Percentiles rank a stretch among this genome's conserved stretches.
Conservation (phyloP, 2,797 vertebrate genomes). For the Notolabrus celidotus region DNA sequence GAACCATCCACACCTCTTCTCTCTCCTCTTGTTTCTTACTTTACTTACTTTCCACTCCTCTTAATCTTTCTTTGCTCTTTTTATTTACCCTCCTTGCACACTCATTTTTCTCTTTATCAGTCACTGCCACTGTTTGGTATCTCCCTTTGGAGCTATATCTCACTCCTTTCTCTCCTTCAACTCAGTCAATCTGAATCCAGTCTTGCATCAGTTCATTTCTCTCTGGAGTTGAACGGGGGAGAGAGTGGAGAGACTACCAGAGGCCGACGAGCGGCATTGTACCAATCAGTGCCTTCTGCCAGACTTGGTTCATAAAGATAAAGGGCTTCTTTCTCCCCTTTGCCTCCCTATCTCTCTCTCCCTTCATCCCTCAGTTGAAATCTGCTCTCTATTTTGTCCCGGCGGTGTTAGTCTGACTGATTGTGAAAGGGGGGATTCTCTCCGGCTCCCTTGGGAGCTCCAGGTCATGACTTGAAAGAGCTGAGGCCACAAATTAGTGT, state of each 20-base stretch:
- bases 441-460: conserved; percentile 33
- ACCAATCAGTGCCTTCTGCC: conserved; percentile 76
- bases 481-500: conserved; percentile 57
- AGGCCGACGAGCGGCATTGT: conserved; percentile 54
- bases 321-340: conserved; percentile 62
- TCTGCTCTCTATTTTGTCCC: conserved; percentile 52
- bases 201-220: conserved; percentile 78
- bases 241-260: conserved; percentile 53
- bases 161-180: conserved; percentile 49
- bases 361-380: conserved; percentile 43
- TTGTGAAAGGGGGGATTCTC: conserved; percentile 56
- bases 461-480: conserved; percentile 63
- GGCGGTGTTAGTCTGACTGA: conserved; percentile 51
- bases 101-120: conserved; percentile 49
- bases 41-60: conserved; percentile 23
- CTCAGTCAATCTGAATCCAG: conserved; percentile 70
- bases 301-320: conserved; percentile 74
- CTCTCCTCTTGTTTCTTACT: conserved; percentile 18
- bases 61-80: conserved; percentile 27
- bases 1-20: conserved; percentile 17
- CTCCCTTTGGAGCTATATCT: conserved; percentile 65
- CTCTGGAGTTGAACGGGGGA: conserved; percentile 51
- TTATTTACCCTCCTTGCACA: conserved; percentile 4
- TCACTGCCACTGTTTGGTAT: conserved; percentile 38
- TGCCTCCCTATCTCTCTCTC: conserved; percentile 34